phyloP scores from a whole-genome alignment of 2,113 vertebrate genomes.

The Bambusicola thoracicus region DNA sequence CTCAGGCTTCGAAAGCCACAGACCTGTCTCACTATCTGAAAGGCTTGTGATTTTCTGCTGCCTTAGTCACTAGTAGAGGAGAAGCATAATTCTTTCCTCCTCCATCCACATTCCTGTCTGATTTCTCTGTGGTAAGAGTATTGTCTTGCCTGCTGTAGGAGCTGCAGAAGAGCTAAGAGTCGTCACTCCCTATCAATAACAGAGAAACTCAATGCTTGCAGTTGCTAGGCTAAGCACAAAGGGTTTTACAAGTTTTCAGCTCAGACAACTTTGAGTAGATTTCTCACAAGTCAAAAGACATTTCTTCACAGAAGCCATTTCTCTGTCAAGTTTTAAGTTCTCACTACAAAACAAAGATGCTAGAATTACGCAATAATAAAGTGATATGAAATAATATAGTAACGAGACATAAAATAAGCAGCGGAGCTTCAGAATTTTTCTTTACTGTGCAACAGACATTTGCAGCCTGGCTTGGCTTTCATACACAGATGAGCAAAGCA shows the following conservation, averaged over 20 bases:
- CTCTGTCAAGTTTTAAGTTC: not conserved
- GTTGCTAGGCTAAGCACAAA: not conserved
- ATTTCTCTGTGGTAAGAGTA: not conserved
- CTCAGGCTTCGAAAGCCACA: not conserved
- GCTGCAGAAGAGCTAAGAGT: not conserved
- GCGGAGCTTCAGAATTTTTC: not conserved
- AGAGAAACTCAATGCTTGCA: not conserved
- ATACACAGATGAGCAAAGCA: not conserved
- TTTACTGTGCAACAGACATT: not conserved
- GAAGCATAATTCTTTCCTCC: not conserved
- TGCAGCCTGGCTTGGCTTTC: not conserved
- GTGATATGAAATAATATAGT: not conserved
- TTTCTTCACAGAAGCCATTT: not conserved
- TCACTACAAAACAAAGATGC: not conserved
- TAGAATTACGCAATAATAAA: not conserved
- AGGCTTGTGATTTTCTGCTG: not conserved
- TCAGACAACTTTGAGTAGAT: not conserved
- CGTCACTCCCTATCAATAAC: not conserved
- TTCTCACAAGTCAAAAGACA: not conserved
- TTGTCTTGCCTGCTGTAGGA: not conserved
- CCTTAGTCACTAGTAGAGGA: not conserved
- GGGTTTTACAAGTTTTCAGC: not conserved
- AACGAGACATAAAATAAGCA: not conserved
- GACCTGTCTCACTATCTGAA: not conserved
- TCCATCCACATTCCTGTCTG: not conserved